Conservation (phyloP, 2,888 invertebrate genomes). For the Periphyllus acericola region DNA sequence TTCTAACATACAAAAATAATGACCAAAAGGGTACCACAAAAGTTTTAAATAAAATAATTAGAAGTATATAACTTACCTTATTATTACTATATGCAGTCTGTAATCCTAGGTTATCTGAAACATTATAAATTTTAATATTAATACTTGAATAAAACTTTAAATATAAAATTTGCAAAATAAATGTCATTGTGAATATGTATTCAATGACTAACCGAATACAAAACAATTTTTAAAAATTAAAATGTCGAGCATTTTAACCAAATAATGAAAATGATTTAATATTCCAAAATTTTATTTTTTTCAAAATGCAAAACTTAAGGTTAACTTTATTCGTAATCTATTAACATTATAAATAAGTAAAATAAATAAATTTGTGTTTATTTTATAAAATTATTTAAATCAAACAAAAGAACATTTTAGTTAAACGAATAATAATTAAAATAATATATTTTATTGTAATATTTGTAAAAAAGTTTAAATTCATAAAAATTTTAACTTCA, state of each 20-base stretch:
- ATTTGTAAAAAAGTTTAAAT: background rate
- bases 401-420: too few species aligned
- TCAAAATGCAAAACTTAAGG: too few species aligned
- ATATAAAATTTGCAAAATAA: background rate
- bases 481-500: background rate
- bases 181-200: background rate
- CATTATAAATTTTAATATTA: conserved; percentile 5
- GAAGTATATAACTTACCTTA: conserved; percentile 25
- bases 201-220: background rate
- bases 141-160: background rate
- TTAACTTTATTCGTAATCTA: too few species aligned
- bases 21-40: background rate
- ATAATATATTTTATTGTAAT: too few species aligned
- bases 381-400: too few species aligned
- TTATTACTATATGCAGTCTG: conserved; percentile 57
- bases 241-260: background rate
- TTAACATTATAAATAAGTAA: too few species aligned
- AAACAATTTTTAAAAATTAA: background rate
- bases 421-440: too few species aligned
- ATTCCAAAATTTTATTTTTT: too few species aligned
- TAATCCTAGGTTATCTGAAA: conserved; percentile 60
- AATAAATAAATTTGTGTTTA: too few species aligned
- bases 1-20: background rate
- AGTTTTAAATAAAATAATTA: background rate
- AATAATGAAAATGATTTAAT: too few species aligned